Evolutionary conservation across 92 coral and sea anemone genomes (phyloP).

Genomic region (Isaurus tuberculatus): DNA sequence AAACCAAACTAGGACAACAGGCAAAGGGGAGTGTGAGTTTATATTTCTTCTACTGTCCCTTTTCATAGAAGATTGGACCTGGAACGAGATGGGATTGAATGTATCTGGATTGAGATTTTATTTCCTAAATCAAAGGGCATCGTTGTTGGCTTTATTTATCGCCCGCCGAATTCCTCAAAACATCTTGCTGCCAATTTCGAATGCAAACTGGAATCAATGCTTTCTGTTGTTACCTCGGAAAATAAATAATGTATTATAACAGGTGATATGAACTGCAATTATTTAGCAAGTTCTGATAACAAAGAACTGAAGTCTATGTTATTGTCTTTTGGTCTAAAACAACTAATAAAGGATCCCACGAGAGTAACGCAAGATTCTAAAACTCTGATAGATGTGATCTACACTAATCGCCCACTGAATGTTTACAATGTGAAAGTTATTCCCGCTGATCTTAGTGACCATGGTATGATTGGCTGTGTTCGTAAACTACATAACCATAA

Average conservation of each 20-base stretch:
- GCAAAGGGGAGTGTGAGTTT: slow-evolving; percentile 52
- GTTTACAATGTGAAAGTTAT: slow-evolving; percentile 18
- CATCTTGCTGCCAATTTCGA: too few relatives aligned
- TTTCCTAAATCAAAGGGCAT: slow-evolving; percentile 16
- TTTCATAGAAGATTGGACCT: slow-evolving; percentile 42
- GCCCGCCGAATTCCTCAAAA: too few relatives aligned
- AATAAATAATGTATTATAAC: too few relatives aligned
- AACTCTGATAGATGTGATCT: slow-evolving; percentile 44
- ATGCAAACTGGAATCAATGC: too few relatives aligned
- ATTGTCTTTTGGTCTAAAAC: too few relatives aligned
- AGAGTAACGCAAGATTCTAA: too few relatives aligned
- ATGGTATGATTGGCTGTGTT: slow-evolving; percentile 42
- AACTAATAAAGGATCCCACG: too few relatives aligned
- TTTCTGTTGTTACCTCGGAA: too few relatives aligned
- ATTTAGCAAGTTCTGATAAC: too few relatives aligned
- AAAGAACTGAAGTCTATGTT: too few relatives aligned
- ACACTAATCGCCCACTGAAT: slow-evolving; percentile 28
- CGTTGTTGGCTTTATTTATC: too few relatives aligned
- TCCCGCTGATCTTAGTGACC: slow-evolving; percentile 33
- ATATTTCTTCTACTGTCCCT: slow-evolving; percentile 29
- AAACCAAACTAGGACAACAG: slow-evolving; percentile 45
- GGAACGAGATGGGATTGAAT: slow-evolving; percentile 51
- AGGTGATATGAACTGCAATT: too few relatives aligned
- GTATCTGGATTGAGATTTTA: slow-evolving; percentile 57
- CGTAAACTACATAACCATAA: slow-evolving; percentile 35